Evolutionary conservation across 2,113 vertebrate species (phyloP), one percentile per base, ranked within the genome.

Genomic region (Xyrauchen texanus): DNA sequence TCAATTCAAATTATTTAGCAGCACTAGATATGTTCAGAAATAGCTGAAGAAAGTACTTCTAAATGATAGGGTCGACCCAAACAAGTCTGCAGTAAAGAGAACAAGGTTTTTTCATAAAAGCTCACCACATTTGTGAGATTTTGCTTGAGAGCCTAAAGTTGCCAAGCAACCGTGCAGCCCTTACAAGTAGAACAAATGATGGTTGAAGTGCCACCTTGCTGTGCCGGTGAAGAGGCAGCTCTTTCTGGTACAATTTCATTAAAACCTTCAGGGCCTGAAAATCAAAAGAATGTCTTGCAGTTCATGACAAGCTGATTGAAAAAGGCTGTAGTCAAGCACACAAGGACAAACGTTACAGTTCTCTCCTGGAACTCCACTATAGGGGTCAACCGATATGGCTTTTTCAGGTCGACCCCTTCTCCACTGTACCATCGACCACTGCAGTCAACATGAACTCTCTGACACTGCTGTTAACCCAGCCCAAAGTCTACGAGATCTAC

Each of bases 121-220:
- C 76, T 66, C 68, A 68, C 66, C 76, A 67, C 68, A 84, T 82
- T 76, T 76, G 66, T 53, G 66, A 70, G 72, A 66, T 68, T 78
- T 76, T 82, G 47, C 76, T 84, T 12, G 62, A 84, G 79, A 79
- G 79, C 81, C 76, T 46, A 45, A 82, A 72, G 83, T 84, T 79
- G 75, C 83, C 61, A 81, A 60, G 83, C 79, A 81, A 84, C 83
- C 71, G 4, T 8, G 53, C 76, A 81, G 66, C 83, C 80, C 71
- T 84, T 69, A 72, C 46, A 15, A 61, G 70, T 84, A 79, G 80
- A 84, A 79, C 83, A 82, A 84, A 76, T 49, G 80, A 80, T 82
- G 80, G 68, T 82, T 84, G 81, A 84, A 84, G 79, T 79, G 83
- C 79, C 46, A 57, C 66, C 83, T 69, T 82, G 83, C 83, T 84